Evolutionary conservation across 2,113 vertebrate genomes (phyloP).

Genomic region (Eclectus roratus): DNA sequence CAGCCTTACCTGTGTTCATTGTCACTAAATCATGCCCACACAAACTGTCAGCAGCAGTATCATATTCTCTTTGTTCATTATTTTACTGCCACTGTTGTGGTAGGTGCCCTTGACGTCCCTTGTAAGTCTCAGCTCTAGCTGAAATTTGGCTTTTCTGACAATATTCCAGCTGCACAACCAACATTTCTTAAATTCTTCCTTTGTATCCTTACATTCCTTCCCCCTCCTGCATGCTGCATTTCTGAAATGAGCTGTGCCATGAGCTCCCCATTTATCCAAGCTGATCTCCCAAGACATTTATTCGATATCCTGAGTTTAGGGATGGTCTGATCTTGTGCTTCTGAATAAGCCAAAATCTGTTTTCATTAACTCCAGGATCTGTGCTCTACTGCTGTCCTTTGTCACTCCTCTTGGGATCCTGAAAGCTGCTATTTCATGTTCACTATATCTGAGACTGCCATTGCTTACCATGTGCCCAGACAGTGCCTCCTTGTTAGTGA

Average conservation of each 20-base stretch:
- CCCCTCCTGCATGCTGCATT: background rate
- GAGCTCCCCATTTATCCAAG: background rate
- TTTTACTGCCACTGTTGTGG: background rate
- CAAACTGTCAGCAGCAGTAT: background rate
- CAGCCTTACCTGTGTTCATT: background rate
- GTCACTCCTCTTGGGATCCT: background rate
- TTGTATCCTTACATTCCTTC: background rate
- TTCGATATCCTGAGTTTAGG: background rate
- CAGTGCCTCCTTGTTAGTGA: background rate
- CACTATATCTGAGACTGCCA: too few relatives aligned
- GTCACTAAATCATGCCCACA: background rate
- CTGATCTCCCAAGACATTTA: background rate
- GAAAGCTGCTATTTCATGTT: background rate
- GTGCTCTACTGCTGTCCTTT: background rate
- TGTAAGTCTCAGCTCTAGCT: background rate
- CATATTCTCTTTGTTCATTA: background rate
- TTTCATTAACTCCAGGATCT: background rate
- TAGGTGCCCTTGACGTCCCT: background rate
- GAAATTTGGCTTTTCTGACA: background rate
- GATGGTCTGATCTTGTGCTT: background rate
- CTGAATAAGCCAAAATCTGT: background rate
- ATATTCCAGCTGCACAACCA: background rate
- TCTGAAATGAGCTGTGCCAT: background rate
- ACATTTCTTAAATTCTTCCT: background rate
- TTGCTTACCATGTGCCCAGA: background rate